Conservation (phyloP, 2,888 invertebrate species). For the Galeopsomyia nigrocyanea region DNA sequence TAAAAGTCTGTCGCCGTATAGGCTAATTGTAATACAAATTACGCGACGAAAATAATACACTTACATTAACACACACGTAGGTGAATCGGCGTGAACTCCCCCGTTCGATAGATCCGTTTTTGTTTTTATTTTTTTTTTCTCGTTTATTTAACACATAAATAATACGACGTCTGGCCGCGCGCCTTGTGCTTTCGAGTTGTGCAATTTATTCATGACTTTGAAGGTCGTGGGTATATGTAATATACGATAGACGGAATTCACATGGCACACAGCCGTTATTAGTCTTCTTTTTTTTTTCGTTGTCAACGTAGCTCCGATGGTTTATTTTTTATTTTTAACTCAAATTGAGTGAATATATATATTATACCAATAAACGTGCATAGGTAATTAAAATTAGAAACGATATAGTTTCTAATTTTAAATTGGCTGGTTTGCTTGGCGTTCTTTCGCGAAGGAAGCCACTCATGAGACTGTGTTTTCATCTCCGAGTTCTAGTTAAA, state of each 20-base stretch:
- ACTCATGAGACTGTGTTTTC: slow-evolving; percentile 17
- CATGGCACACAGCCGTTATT: slow-evolving; percentile 23
- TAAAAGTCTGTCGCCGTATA: neutral
- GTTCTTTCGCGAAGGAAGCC: no score
- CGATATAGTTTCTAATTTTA: no score
- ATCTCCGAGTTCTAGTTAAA: slow-evolving; percentile 19
- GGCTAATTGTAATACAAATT: slow-evolving; percentile 27
- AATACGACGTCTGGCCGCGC: no score
- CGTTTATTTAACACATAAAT: neutral
- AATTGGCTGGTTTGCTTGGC: no score
- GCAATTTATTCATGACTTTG: no score
- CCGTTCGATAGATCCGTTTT: slow-evolving; percentile 42
- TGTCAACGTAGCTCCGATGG: neutral
- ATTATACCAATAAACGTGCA: no score
- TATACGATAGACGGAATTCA: slow-evolving; percentile 25
- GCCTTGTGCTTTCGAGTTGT: slow-evolving; percentile 7
- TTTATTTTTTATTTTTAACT: no score
- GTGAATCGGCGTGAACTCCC: slow-evolving; percentile 45
- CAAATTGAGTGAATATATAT: no score
- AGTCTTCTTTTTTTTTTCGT: slow-evolving; percentile 18
- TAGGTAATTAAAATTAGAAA: no score
- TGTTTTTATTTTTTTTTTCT: neutral
- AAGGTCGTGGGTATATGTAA: neutral
- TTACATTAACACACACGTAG: neutral
- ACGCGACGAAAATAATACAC: neutral